phyloP scores from a whole-genome alignment of 1,140 invertebrate species.

The Sminthurides bifidus region DNA sequence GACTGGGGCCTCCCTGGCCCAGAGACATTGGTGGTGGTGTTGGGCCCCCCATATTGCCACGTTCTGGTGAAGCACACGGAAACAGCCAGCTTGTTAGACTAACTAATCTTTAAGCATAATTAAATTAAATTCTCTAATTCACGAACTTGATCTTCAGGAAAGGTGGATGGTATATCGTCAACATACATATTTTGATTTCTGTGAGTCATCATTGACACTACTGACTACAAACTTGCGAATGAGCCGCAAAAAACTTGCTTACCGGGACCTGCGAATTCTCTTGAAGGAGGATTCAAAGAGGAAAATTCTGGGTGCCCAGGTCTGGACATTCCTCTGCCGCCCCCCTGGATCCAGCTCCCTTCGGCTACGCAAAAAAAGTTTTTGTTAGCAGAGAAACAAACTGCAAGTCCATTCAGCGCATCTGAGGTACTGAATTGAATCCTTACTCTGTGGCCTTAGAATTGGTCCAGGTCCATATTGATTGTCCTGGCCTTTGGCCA shows the following conservation, averaged over 20 bases:
- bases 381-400: constrained; percentile 6
- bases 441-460: constrained; percentile 31
- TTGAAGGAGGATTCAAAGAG: constrained; percentile 4
- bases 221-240: too few species aligned
- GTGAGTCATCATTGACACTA: too few species aligned
- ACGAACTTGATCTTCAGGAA: too few species aligned
- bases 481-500: constrained; percentile 25
- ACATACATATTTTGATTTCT: too few species aligned
- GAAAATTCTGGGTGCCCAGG: constrained; percentile 15
- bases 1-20: constrained; percentile 28
- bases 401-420: background rate
- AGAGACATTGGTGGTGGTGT: constrained; percentile 31
- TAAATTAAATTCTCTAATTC: background rate
- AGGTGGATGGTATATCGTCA: too few species aligned
- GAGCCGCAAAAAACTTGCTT: background rate
- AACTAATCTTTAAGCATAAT: background rate
- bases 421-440: background rate
- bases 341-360: constrained; percentile 33
- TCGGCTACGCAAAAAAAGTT: constrained; percentile 13
- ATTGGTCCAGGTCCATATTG: constrained; percentile 31
- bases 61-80: constrained; percentile 13
- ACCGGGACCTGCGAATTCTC: constrained; percentile 12
- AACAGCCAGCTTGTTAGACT: too few species aligned
- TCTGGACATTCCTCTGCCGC: constrained; percentile 21
- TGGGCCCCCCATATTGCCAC: constrained; percentile 27